Conservation (phyloP, 30 jellyfish, hydroid and myxozoan genomes). For the Turritopsis rubra region DNA sequence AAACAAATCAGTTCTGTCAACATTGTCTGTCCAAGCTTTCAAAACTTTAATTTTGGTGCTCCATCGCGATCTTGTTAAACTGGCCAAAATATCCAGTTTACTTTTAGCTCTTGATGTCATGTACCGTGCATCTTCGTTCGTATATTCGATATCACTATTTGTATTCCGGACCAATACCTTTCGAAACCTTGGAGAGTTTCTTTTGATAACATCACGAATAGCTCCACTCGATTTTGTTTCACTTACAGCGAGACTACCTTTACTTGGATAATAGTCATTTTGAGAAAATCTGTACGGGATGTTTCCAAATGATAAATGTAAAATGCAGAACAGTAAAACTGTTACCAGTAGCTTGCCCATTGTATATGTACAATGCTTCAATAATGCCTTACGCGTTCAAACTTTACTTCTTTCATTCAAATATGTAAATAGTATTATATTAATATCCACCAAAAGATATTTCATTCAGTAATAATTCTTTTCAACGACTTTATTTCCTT, state of each 20-base stretch:
- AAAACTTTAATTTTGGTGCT: constrained; percentile 36
- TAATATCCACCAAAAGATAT: too few relatives aligned
- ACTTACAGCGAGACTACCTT: constrained; percentile 43
- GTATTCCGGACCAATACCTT: constrained; percentile 74
- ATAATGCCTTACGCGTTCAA: neutral
- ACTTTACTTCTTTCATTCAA: neutral
- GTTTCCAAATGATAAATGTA: neutral
- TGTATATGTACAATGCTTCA: neutral
- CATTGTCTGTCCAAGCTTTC: constrained; percentile 92
- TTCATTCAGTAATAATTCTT: too few relatives aligned
- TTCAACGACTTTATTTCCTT: neutral
- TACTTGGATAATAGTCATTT: constrained; percentile 66
- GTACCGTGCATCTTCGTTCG: constrained; percentile 55
- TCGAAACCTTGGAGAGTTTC: constrained; percentile 79
- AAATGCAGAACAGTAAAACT: neutral
- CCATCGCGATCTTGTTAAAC: constrained; percentile 54
- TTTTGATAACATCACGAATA: constrained; percentile 72
- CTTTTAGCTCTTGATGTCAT: constrained; percentile 94
- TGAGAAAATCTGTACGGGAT: constrained; percentile 1
- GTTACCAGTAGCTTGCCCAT: neutral
- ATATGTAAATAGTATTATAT: neutral
- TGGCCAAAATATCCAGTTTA: constrained; percentile 74
- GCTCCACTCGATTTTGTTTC: constrained; percentile 66
- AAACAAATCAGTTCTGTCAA: constrained; percentile 51
- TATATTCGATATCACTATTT: constrained; percentile 46